A percentile compares a stretch with the other conserved stretches of the same genome.
Conservation (phyloP, 2,888 invertebrate species). For the Hecatera dysodea region DNA sequence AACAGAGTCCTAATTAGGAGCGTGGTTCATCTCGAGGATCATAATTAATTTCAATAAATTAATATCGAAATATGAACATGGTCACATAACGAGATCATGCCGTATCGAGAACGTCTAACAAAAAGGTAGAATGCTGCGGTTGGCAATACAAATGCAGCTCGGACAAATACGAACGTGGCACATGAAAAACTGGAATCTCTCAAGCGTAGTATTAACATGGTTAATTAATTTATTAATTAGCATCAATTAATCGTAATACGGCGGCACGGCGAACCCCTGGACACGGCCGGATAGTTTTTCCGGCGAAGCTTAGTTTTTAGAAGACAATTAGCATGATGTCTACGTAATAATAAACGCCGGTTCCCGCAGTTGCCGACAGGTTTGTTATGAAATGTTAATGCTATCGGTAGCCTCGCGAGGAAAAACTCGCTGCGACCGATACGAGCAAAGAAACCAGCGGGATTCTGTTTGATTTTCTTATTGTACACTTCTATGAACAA, state of each 20-base stretch:
- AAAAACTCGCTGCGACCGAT: conserved; percentile 72
- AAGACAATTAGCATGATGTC: conserved; percentile 76
- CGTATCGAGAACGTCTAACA: conserved; percentile 73
- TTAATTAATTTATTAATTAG: conserved; percentile 90
- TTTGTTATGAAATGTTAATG: conserved; percentile 75
- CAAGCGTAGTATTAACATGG: conserved; percentile 87
- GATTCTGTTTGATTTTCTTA: conserved; percentile 78
- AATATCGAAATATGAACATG: conserved; percentile 79
- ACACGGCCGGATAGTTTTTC: conserved; percentile 84
- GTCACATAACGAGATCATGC: conserved; percentile 69
- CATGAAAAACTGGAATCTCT: conserved; percentile 82
- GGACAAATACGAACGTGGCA: conserved; percentile 79
- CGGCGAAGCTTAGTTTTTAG: conserved; percentile 81
- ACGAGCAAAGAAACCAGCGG: conserved; percentile 70
- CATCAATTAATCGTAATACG: conserved; percentile 87
- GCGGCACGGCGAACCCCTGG: conserved; percentile 77
- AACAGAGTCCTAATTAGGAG: conserved; percentile 79
- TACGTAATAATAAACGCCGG: conserved; percentile 74
- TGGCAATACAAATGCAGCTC: conserved; percentile 80
- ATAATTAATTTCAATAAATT: conserved; percentile 83
- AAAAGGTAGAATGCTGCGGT: conserved; percentile 80
- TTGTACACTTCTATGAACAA: conserved; percentile 71
- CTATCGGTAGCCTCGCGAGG: conserved; percentile 56
- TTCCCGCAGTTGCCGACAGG: conserved; percentile 76
- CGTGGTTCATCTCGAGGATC: conserved; percentile 67